Evolutionary conservation across 30 jellyfish, hydroid and myxozoan species (phyloP).

Genomic region (Aurelia sp.): DNA sequence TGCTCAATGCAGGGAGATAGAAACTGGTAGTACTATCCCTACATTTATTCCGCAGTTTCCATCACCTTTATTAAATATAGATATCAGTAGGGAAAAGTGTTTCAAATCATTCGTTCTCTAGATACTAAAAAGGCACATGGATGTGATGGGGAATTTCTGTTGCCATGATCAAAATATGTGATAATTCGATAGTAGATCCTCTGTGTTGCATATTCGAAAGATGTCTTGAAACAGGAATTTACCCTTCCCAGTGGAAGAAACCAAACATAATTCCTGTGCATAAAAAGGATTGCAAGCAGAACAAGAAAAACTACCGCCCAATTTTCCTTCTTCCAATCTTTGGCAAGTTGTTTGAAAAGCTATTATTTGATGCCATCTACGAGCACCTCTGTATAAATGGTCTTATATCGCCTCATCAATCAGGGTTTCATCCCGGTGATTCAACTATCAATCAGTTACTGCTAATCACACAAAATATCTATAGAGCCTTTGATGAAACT

Average conservation of each 20-base stretch:
- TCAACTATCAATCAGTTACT: background rate
- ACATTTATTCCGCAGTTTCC: too few relatives aligned
- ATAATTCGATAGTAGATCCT: too few relatives aligned
- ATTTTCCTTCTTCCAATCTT: background rate
- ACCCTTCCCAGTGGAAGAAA: constrained; percentile 50
- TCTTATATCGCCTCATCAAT: constrained; percentile 56
- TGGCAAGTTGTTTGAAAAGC: too few relatives aligned
- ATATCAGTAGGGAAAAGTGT: too few relatives aligned
- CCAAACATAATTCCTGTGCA: constrained; percentile 60
- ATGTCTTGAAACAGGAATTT: constrained; percentile 3
- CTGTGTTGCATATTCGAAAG: constrained; percentile 24
- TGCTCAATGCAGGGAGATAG: too few relatives aligned
- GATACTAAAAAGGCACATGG: constrained; percentile 60
- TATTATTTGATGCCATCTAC: constrained; percentile 24
- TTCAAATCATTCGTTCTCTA: background rate
- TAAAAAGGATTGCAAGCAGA: constrained; percentile 62
- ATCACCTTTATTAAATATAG: too few relatives aligned
- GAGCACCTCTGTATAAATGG: constrained; percentile 42
- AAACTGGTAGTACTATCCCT: too few relatives aligned
- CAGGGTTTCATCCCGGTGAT: constrained; percentile 61
- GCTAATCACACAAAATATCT: constrained; percentile 25
- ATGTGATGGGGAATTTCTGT: constrained; percentile 60
- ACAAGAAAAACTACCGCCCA: constrained; percentile 53
- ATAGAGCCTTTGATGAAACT: constrained; percentile 46
- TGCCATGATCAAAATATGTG: too few relatives aligned